Percentiles rank a stretch among this genome's conserved stretches.
Evolutionary conservation across 2,113 vertebrate genomes (phyloP).

Genomic region (Oreotrochilus melanogaster): DNA sequence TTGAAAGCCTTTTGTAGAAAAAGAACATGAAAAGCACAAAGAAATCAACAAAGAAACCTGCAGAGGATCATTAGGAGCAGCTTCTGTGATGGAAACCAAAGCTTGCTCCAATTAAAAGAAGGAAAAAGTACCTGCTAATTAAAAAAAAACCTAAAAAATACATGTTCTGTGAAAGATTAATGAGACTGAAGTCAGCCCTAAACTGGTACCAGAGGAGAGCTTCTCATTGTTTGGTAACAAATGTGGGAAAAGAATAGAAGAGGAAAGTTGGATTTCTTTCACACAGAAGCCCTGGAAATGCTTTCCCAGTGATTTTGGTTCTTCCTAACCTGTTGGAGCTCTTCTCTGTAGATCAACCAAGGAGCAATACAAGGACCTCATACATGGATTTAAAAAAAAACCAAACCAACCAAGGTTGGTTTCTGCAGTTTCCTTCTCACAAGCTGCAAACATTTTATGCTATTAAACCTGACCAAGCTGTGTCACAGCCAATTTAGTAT

Average conservation of each 20-base stretch:
- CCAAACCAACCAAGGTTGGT: background rate
- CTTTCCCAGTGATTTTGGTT: background rate
- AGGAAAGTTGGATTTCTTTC: background rate
- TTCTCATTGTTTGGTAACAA: background rate
- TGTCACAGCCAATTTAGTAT: conserved; percentile 40
- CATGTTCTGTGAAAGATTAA: background rate
- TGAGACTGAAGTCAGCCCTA: background rate
- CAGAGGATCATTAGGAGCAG: background rate
- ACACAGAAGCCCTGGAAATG: background rate
- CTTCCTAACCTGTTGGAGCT: background rate
- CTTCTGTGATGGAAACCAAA: background rate
- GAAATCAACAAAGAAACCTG: background rate
- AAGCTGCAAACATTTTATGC: background rate
- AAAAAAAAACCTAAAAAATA: background rate
- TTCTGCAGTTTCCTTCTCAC: background rate
- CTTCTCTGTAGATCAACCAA: background rate
- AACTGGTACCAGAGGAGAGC: background rate
- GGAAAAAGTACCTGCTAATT: background rate
- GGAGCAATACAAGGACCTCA: background rate
- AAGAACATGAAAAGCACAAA: background rate
- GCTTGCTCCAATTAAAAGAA: background rate
- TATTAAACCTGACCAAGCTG: conserved; percentile 31
- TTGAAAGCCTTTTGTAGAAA: background rate
- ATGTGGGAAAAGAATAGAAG: background rate
- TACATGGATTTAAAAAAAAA: background rate